Percentiles rank a stretch among this genome's conserved stretches.
Evolutionary conservation across 2,113 vertebrate species (phyloP).

Genomic region (Menura novaehollandiae): DNA sequence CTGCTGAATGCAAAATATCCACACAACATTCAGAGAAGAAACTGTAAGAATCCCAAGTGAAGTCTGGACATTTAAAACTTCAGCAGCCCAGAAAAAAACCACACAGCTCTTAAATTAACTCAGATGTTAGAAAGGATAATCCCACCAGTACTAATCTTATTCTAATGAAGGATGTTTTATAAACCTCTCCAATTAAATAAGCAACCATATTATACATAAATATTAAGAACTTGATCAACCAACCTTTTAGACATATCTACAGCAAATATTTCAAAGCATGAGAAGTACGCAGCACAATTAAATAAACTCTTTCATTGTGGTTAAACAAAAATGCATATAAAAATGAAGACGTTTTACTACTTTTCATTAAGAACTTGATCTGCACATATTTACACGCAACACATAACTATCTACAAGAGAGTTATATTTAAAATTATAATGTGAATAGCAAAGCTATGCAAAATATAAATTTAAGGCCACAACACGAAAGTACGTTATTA

Average conservation of each 20-base stretch:
- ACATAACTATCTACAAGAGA: not conserved
- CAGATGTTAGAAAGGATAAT: not conserved
- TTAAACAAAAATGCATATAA: not conserved
- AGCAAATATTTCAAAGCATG: not conserved
- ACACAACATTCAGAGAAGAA: not conserved
- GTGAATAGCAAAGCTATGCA: not conserved
- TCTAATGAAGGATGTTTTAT: not conserved
- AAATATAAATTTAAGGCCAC: not conserved
- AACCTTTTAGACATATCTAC: not conserved
- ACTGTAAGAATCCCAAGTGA: not conserved
- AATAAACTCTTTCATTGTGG: not conserved
- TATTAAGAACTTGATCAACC: not conserved
- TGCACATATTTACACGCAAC: not conserved
- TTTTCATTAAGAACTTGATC: not conserved
- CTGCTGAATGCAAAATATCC: not conserved
- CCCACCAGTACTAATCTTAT: not conserved
- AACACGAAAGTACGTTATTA: not conserved
- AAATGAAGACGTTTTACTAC: not conserved
- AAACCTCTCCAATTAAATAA: not conserved
- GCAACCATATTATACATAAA: not conserved
- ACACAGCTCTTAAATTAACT: not conserved
- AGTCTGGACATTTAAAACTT: not conserved
- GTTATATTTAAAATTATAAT: not conserved
- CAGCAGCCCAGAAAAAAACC: not conserved
- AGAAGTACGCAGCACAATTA: not conserved